Percentiles rank a stretch among this genome's conserved stretches.
Conservation (phyloP, 2,113 vertebrate genomes). For the Cricetomys ansorgei region DNA sequence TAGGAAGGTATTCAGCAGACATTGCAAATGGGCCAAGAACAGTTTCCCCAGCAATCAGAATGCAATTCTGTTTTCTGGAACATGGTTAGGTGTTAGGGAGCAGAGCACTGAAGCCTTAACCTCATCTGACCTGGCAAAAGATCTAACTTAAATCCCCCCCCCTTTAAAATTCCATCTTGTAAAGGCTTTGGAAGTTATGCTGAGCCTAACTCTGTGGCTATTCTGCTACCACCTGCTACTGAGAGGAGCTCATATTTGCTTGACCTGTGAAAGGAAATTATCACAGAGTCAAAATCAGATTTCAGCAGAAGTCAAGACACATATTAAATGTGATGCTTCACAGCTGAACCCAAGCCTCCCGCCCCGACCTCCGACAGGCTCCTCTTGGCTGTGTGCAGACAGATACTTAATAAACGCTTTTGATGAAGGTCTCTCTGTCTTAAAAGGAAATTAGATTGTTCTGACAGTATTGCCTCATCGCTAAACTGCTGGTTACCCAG, state of each 20-base stretch:
- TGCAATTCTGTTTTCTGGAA: not conserved
- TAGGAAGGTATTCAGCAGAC: not conserved
- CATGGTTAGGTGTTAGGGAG: not conserved
- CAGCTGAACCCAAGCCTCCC: not conserved
- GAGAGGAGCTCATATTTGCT: conserved; percentile 50
- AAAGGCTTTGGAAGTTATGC: conserved; percentile 55
- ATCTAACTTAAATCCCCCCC: not conserved
- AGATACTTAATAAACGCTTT: conserved; percentile 70
- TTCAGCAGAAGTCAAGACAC: conserved; percentile 68
- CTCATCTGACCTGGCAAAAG: not conserved
- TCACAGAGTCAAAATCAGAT: conserved; percentile 74
- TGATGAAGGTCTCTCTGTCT: conserved; percentile 69
- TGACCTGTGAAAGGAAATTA: conserved; percentile 73
- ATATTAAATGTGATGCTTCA: conserved; percentile 74
- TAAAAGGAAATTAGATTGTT: conserved; percentile 78
- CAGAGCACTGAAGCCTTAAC: not conserved
- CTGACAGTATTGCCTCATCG: conserved; percentile 64
- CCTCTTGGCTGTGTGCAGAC: conserved; percentile 34
- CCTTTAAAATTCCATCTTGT: not conserved
- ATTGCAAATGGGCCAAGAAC: not conserved
- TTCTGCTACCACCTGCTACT: conserved; percentile 14
- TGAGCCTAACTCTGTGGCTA: conserved; percentile 25
- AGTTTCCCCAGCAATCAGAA: not conserved
- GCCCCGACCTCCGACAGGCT: not conserved
- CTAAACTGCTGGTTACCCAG: conserved; percentile 60